These are phyloP conservation scores for Laupala kohalensis DNA, from an alignment of 1,140 invertebrate species.

Conservation along the genomic window DNA sequence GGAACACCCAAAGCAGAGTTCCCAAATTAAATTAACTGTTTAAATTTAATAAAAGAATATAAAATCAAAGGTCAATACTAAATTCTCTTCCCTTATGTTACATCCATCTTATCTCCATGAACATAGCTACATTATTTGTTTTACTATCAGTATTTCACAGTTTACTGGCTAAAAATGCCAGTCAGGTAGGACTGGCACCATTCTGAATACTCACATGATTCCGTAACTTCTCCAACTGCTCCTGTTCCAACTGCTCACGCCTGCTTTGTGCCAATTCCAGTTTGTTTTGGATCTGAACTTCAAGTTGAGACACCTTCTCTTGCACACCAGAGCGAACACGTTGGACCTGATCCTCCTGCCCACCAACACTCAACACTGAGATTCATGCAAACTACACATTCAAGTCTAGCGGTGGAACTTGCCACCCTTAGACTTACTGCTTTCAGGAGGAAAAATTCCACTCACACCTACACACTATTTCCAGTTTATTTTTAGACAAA, in stretches of 20 bases:
- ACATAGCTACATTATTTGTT: not conserved
- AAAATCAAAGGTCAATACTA: too few relatives aligned
- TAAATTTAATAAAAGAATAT: too few relatives aligned
- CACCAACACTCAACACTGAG: constrained; percentile 2
- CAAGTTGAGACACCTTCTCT: constrained; percentile 48
- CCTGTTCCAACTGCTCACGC: constrained; percentile 50
- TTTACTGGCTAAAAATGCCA: not conserved
- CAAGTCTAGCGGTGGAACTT: not conserved
- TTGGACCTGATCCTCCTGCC: constrained; percentile 55
- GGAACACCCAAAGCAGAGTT: too few relatives aligned
- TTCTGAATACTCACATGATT: constrained; percentile 50
- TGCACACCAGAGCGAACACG: constrained; percentile 48
- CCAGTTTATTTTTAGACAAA: too few relatives aligned
- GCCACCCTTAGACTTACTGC: too few relatives aligned
- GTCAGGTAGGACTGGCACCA: not conserved
- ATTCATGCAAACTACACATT: not conserved
- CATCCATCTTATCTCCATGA: not conserved
- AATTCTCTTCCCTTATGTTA: too few relatives aligned
- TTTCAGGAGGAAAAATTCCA: too few relatives aligned
- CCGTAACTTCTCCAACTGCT: constrained; percentile 58
- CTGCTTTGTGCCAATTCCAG: constrained; percentile 53
- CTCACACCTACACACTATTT: too few relatives aligned
- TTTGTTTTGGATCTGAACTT: constrained; percentile 55
- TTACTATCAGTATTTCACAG: not conserved
- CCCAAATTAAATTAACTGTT: too few relatives aligned